Evolutionary conservation across 2,888 invertebrate species (phyloP).

Genomic region (Leptogaster cylindrica): DNA sequence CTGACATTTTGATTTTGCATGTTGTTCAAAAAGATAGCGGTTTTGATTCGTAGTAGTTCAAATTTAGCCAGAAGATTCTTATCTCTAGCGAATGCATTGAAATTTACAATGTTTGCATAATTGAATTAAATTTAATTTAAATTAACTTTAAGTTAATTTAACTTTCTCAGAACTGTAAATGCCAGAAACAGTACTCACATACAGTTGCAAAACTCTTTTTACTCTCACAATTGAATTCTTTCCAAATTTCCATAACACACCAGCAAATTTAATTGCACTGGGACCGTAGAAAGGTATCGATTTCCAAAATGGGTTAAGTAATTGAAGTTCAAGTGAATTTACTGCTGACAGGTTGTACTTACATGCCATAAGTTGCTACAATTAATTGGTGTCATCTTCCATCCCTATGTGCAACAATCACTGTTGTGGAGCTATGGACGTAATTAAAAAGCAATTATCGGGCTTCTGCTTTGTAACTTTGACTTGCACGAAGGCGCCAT

Average conservation of each 20-base stretch:
- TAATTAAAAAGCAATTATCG: conserved; percentile 31
- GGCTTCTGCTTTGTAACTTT: neutral
- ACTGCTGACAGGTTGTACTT: conserved; percentile 14
- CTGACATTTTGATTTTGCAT: too few relatives aligned
- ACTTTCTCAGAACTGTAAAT: too few relatives aligned
- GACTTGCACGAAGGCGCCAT: neutral
- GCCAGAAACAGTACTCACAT: too few relatives aligned
- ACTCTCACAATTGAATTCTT: neutral
- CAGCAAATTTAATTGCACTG: conserved; percentile 20
- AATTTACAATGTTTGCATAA: too few relatives aligned
- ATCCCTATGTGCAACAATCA: neutral
- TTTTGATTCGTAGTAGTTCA: too few relatives aligned
- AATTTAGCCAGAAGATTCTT: too few relatives aligned
- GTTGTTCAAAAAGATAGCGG: too few relatives aligned
- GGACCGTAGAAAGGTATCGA: conserved; percentile 16
- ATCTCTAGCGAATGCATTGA: too few relatives aligned
- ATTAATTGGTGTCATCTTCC: neutral
- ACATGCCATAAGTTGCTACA: neutral
- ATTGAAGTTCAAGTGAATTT: conserved; percentile 19
- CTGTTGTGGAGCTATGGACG: neutral
- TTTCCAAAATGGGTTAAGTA: neutral
- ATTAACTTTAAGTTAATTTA: neutral
- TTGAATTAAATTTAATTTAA: neutral
- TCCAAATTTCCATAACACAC: neutral
- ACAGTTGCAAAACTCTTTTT: too few relatives aligned